Percentiles rank a stretch among this genome's conserved stretches.
Conservation (phyloP, 2,888 invertebrate species). For the Polyommatus iphigenia region DNA sequence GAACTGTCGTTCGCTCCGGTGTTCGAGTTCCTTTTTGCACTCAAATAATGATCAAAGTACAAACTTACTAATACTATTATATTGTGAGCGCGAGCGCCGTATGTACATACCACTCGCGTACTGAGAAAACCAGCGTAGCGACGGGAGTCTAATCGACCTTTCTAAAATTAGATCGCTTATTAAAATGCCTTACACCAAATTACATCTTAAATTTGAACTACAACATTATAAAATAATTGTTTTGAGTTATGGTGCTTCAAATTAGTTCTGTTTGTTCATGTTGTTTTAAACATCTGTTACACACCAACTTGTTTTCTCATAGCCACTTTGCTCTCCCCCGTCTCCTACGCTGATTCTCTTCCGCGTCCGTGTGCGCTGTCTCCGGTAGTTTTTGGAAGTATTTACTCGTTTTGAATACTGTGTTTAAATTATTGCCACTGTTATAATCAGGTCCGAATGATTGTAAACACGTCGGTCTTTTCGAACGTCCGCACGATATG, state of each 20-base stretch:
- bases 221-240: neutral
- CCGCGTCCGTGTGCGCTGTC: constrained; percentile 41
- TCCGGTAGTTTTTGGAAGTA: constrained; percentile 59
- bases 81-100: constrained; percentile 39
- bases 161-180: constrained; percentile 32
- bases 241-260: constrained; percentile 8
- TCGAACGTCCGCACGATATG: constrained; percentile 28
- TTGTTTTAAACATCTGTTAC: neutral
- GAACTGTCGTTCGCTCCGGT: constrained; percentile 42
- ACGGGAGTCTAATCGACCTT: constrained; percentile 25
- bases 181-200: neutral
- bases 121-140: constrained; percentile 23
- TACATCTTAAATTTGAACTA: neutral
- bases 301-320: neutral
- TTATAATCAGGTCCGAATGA: constrained; percentile 40
- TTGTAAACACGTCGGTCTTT: constrained; percentile 34
- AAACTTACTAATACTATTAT: constrained; percentile 50
- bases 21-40: constrained; percentile 49
- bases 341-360: constrained; percentile 31
- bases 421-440: constrained; percentile 43
- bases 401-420: constrained; percentile 58
- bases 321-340: neutral
- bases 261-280: neutral
- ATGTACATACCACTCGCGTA: constrained; percentile 35
- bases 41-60: constrained; percentile 57